These are phyloP conservation scores for Biston stratarius DNA, from an alignment of 2,888 invertebrate species.

Conservation along the genomic window DNA sequence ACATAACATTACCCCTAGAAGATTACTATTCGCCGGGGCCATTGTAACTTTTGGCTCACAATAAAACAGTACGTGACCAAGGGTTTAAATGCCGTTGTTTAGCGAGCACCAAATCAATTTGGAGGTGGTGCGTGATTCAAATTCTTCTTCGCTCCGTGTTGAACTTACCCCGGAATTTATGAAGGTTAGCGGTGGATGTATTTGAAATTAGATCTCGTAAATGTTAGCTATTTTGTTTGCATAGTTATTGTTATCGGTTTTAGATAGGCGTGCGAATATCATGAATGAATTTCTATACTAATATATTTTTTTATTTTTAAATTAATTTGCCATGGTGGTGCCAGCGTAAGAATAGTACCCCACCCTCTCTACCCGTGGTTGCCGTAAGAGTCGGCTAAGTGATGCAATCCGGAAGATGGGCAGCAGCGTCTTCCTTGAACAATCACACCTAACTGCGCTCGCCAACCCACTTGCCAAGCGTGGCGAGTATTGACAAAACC, in stretches of 20 bases:
- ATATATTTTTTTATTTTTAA: too few relatives aligned
- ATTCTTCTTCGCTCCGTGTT: constrained; percentile 53
- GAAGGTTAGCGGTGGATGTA: constrained; percentile 41
- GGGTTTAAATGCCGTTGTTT: constrained; percentile 73
- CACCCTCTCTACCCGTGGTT: too few relatives aligned
- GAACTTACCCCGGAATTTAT: constrained; percentile 43
- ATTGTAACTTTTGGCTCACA: constrained; percentile 80
- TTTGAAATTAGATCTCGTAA: constrained; percentile 38
- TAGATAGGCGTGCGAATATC: constrained; percentile 11
- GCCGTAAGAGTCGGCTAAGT: too few relatives aligned
- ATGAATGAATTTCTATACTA: neutral
- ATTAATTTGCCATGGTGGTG: too few relatives aligned
- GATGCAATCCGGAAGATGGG: too few relatives aligned
- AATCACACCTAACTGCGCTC: too few relatives aligned
- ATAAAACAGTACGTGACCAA: constrained; percentile 78
- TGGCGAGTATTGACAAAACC: too few relatives aligned
- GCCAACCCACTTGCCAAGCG: too few relatives aligned
- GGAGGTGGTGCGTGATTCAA: constrained; percentile 68
- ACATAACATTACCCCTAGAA: constrained; percentile 65
- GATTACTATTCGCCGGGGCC: constrained; percentile 65
- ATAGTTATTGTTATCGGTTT: constrained; percentile 27
- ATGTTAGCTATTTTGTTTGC: constrained; percentile 24
- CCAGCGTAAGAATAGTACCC: too few relatives aligned
- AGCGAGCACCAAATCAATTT: constrained; percentile 77
- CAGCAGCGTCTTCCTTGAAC: too few relatives aligned